Base-by-base conservation (phyloP, 2,113 vertebrate genomes). In the Plecotus auritus region DNA sequence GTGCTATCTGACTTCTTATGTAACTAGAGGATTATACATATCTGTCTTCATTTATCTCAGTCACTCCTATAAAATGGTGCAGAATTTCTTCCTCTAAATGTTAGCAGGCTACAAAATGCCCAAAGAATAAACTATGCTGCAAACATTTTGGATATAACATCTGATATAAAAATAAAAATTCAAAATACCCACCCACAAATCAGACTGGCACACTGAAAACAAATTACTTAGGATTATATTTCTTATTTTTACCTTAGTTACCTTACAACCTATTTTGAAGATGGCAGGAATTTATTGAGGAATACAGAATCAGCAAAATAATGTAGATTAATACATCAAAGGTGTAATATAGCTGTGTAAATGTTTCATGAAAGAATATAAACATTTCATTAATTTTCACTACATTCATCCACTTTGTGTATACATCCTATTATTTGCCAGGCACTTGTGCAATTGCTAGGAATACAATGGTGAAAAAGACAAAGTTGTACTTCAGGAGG, bases 101-200 rank as follows among this genome's bases (percentile, higher is more conserved):
- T 82, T n/a, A 74, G 59, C 45, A 83, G 18, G 47, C 78, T 69
- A 84, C n/a, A 61, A 76, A 51, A 87, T 64, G 37, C 64, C 45
- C 74, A 61, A 93, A 85, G 45, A 74, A 88, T 74, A 85, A 83
- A 83, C 12, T 7, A 69, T 23, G 51, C 32, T 67, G 42, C 28
- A 88, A 77, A 76, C 40, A 78, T 85, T 91, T 82, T 76, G 16
- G 22, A 40, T 85, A 64, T 82, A 17, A 18, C 37, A 42, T 76
- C 28, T 88, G 28, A 76, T 11, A 49, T 9, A 94, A 70, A 73
- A 92, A 88, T 88, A 91, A 89, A 86, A 89, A 85, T 56, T 56
- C 23, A 96, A 78, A 49, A 86, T 66, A 18, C 22, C 83, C 82
- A 70, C 20, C 20, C 13, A 82, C 37, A 91, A 86, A 78, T 90